Evolutionary conservation across 2,797 vertebrate species (phyloP).

Genomic region (Gambelia wislizenii): DNA sequence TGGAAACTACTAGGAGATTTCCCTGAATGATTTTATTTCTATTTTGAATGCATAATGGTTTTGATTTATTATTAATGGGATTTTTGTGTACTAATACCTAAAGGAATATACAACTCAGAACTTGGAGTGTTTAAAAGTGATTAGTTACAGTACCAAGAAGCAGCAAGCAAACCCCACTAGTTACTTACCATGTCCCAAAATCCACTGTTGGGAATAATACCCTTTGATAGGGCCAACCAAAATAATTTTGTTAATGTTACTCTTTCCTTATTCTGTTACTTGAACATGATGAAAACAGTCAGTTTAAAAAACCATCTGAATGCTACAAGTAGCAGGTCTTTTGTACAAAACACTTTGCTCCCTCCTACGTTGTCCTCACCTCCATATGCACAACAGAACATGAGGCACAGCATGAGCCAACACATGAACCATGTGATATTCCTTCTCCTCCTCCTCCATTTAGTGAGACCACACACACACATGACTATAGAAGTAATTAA

Average conservation of each 20-base stretch:
- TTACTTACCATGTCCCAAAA: no score
- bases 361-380: not conserved
- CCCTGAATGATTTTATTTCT: not conserved
- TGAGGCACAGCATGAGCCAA: not conserved
- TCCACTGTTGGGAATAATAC: no score
- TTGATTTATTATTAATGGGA: conserved; percentile 20
- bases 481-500: no score
- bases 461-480: no score
- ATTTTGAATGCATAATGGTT: not conserved
- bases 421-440: not conserved
- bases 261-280: not conserved
- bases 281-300: not conserved
- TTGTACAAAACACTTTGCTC: not conserved
- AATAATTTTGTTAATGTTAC: no score
- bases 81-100: not conserved
- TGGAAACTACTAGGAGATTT: not conserved
- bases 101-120: conserved; percentile 9
- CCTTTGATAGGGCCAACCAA: no score
- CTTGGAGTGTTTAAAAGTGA: not conserved
- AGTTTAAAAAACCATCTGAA: not conserved
- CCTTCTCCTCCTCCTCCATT: no score
- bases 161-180: not conserved
- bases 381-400: not conserved
- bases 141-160: not conserved
- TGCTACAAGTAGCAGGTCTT: not conserved